Conservation (phyloP, 2,797 vertebrate genomes). For the Poecilia picta region DNA sequence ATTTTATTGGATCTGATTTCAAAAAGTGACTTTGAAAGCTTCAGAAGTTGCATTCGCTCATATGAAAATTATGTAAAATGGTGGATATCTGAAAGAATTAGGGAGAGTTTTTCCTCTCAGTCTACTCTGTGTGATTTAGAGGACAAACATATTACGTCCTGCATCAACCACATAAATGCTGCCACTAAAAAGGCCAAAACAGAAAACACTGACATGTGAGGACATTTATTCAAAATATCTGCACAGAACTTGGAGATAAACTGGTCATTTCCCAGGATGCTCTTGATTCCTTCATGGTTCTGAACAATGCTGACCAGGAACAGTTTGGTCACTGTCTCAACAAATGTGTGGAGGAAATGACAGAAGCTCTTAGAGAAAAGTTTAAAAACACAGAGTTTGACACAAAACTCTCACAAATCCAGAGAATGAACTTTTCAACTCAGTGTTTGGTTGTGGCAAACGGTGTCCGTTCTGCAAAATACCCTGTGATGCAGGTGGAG, state of each 20-base stretch:
- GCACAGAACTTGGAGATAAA: slow-evolving; percentile 56
- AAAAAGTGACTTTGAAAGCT: not conserved
- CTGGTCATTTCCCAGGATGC: slow-evolving; percentile 49
- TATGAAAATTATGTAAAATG: slow-evolving; percentile 50
- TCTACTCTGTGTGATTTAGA: slow-evolving; percentile 21
- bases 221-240: slow-evolving; percentile 59
- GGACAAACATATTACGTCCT: slow-evolving; percentile 12
- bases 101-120: not conserved
- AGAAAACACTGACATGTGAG: slow-evolving; percentile 18
- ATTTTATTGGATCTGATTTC: slow-evolving; percentile 54
- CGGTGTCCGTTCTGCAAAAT: slow-evolving; percentile 74
- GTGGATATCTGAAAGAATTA: slow-evolving; percentile 31
- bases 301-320: slow-evolving; percentile 54
- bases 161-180: slow-evolving; percentile 34
- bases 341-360: slow-evolving; percentile 42
- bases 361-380: slow-evolving; percentile 2
- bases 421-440: slow-evolving; percentile 63
- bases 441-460: slow-evolving; percentile 72
- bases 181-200: slow-evolving; percentile 45
- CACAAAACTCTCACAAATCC: slow-evolving; percentile 48
- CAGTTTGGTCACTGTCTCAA: slow-evolving; percentile 58
- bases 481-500: slow-evolving; percentile 68
- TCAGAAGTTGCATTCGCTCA: not conserved
- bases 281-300: slow-evolving; percentile 50
- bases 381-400: not conserved